Base-by-base conservation (phyloP, 2,797 vertebrate genomes). In the Fundulus diaphanus region DNA sequence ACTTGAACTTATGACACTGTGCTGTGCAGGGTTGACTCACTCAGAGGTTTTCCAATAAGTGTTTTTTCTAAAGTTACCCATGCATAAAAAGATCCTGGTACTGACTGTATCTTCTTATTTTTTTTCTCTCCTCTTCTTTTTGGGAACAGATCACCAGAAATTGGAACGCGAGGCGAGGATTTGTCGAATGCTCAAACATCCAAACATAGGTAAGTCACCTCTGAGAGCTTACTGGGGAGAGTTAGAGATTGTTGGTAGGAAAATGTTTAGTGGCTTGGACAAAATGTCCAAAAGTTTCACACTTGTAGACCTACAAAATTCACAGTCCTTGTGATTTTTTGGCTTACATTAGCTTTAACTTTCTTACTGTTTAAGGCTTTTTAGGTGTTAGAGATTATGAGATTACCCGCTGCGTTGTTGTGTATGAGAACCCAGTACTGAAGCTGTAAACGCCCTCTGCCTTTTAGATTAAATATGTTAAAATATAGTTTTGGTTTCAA, bases 161-260 rank as follows among this genome's bases (percentile, higher is more conserved):
- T 92, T 99, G 92, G 98, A 99, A 88, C 96, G 98, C 83, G 98
- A 99, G 94, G 98, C 98, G 40, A 96, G 97, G 91, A 99, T 99
- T 92, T 99, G 98, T 88, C 97, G 98, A 76, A 96, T 99, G 84
- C 94, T 99, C 85, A 99, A 99, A 91, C 98, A 99, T 83, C 96
- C 97, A 71, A 99, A 99, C 94, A 99, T 99, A 67, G 98, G 98
- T 99, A 93, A 96, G 96, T 93, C 78, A 37, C 18, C 67, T 69
- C n/a, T 42, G 8, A 44, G 37, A 72, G 65, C 0, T 9, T 31
- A 3, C 33, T 49, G 9, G 52, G 24, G 68, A 52, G 2, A 66
- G 49, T 66, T 24, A 78, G n/a, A 68, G 18, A 78, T 70, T 12
- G 42, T 15, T 12, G 24, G 33, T 65, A 49, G 5, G 40, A 5